phyloP scores from a whole-genome alignment of 1,140 invertebrate genomes.

The Drosophila micromelanica region DNA sequence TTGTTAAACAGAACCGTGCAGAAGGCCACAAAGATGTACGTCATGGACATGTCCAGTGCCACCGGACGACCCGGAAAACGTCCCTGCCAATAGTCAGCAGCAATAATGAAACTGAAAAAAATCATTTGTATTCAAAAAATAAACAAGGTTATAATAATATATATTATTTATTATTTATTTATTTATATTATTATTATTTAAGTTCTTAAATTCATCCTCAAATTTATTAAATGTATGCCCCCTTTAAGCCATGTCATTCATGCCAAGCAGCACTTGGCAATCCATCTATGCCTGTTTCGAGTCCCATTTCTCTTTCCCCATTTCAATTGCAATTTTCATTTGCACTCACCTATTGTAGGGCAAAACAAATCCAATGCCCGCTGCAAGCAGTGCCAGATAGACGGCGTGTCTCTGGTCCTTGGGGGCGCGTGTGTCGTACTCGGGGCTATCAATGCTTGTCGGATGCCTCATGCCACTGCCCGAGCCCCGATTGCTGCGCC shows the following conservation, averaged over 20 bases:
- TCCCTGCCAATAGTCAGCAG: slow-evolving; percentile 94
- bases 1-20: slow-evolving; percentile 94
- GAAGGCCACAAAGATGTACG: slow-evolving; percentile 94
- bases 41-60: slow-evolving; percentile 95
- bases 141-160: too few species aligned
- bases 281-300: slow-evolving; percentile 10
- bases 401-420: slow-evolving; percentile 91
- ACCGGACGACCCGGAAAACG: slow-evolving; percentile 93
- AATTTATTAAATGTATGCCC: not conserved
- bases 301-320: slow-evolving; percentile 3
- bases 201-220: too few species aligned
- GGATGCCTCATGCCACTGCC: slow-evolving; percentile 60
- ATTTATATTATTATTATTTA: too few species aligned
- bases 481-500: slow-evolving; percentile 44
- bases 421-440: slow-evolving; percentile 85
- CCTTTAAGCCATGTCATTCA: not conserved
- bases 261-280: not conserved
- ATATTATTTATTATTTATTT: too few species aligned
- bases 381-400: slow-evolving; percentile 91
- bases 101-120: slow-evolving; percentile 94
- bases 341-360: slow-evolving; percentile 93
- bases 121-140: too few species aligned
- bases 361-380: slow-evolving; percentile 94
- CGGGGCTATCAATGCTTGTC: slow-evolving; percentile 78
- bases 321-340: not conserved